Percentiles rank a stretch among this genome's conserved stretches.
Conservation (phyloP, 2,113 vertebrate genomes). For the Aphelocoma coerulescens region DNA sequence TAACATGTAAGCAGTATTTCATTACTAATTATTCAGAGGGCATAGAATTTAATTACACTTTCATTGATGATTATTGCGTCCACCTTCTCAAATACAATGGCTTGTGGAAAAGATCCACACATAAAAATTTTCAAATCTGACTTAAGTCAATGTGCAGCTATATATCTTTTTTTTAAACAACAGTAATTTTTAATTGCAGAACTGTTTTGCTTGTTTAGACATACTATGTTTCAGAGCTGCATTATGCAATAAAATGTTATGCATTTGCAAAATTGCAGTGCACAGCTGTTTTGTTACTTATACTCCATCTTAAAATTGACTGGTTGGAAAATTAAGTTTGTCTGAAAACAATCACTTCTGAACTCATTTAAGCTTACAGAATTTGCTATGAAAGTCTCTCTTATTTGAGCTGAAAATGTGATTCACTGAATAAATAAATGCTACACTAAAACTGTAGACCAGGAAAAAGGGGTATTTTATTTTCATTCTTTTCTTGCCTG, state of each 20-base stretch:
- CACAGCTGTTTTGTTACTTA: slow-evolving; percentile 33
- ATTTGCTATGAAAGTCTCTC: background rate
- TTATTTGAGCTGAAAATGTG: slow-evolving; percentile 21
- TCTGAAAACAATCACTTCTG: slow-evolving; percentile 51
- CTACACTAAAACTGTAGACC: slow-evolving; percentile 4
- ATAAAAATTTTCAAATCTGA: background rate
- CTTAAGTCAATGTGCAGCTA: background rate
- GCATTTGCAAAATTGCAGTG: slow-evolving; percentile 33
- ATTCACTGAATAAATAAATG: slow-evolving; percentile 21
- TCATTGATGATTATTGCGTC: background rate
- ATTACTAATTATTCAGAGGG: background rate
- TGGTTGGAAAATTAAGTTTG: slow-evolving; percentile 55
- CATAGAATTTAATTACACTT: background rate
- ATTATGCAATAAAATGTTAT: slow-evolving; percentile 10
- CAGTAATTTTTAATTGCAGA: slow-evolving; percentile 31
- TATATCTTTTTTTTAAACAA: background rate
- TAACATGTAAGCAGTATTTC: background rate
- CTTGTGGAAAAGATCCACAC: background rate
- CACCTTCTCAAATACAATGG: background rate
- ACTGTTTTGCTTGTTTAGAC: slow-evolving; percentile 1
- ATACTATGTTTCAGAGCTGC: background rate
- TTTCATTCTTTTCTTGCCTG: background rate
- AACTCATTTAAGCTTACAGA: slow-evolving; percentile 32
- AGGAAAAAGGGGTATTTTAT: background rate
- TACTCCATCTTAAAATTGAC: slow-evolving; percentile 36